Evolutionary conservation across 2,797 vertebrate genomes (phyloP).

Genomic region (Protosalanx chinensis): DNA sequence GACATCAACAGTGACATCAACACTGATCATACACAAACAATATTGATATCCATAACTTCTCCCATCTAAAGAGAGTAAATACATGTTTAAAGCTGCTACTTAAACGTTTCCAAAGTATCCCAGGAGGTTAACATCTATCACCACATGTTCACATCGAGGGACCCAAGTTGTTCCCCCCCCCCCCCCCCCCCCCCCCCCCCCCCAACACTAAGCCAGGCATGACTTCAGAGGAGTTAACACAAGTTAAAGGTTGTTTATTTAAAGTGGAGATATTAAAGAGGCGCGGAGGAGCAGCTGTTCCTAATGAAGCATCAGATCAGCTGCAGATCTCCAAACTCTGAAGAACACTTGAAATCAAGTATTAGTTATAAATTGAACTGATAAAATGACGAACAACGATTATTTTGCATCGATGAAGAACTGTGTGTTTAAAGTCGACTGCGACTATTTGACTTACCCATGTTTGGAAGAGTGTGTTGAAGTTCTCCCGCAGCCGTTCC

Average conservation of each 20-base stretch:
- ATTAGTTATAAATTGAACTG: no score
- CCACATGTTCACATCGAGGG: no score
- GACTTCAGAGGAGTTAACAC: constrained; percentile 19
- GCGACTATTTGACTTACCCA: constrained; percentile 68
- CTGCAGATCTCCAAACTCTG: no score
- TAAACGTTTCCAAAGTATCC: no score
- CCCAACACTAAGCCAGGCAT: constrained; percentile 6
- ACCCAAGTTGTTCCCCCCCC: no score
- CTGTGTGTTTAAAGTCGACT: background rate
- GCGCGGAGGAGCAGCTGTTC: constrained; percentile 43
- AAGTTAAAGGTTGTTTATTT: constrained; percentile 22
- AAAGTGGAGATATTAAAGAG: constrained; percentile 49
- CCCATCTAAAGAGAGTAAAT: background rate
- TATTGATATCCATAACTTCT: background rate
- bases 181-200: no score
- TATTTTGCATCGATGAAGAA: background rate
- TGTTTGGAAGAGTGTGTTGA: constrained; percentile 59
- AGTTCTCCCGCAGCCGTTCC: constrained; percentile 57
- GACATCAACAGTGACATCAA: constrained; percentile 1
- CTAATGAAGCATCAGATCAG: constrained; percentile 60
- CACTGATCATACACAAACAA: background rate
- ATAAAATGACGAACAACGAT: constrained; percentile 17
- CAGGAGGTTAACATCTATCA: no score
- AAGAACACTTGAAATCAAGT: no score
- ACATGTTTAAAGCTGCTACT: no score